Conservation (phyloP, 2,797 vertebrate genomes). For the Oreortyx pictus region DNA sequence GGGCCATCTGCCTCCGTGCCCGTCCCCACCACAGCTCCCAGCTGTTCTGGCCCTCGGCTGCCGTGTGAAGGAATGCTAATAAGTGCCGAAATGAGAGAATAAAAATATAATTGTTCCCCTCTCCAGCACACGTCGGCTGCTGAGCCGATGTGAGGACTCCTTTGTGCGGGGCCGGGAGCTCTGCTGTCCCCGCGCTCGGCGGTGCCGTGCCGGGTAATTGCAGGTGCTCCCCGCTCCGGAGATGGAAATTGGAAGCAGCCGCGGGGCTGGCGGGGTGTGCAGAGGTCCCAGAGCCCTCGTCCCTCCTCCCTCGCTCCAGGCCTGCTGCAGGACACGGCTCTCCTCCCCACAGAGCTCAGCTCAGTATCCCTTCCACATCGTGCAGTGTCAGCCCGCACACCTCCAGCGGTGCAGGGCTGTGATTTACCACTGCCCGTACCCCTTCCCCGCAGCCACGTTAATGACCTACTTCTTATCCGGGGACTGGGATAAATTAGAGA, state of each 20-base stretch:
- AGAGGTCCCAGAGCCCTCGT: background rate
- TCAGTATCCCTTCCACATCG: background rate
- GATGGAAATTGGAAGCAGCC: constrained; percentile 13
- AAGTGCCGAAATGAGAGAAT: constrained; percentile 21
- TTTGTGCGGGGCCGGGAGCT: constrained; percentile 36
- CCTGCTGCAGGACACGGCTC: background rate
- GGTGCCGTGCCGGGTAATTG: background rate
- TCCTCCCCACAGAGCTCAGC: background rate
- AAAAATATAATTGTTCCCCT: constrained; percentile 36
- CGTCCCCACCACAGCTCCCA: background rate
- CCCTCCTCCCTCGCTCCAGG: rapidly evolving
- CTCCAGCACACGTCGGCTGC: background rate
- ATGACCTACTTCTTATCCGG: constrained; percentile 38
- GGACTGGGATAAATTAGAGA: constrained; percentile 15
- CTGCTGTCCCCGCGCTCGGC: background rate
- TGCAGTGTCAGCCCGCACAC: background rate
- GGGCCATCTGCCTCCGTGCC: background rate
- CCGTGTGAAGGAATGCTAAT: constrained; percentile 25
- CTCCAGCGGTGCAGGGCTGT: rapidly evolving
- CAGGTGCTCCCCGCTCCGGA: background rate
- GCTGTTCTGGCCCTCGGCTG: background rate
- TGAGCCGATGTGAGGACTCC: constrained; percentile 17
- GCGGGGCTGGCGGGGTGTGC: background rate
- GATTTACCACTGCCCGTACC: constrained; percentile 33
- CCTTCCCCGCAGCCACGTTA: background rate